Conservation (phyloP, 2,888 invertebrate genomes). For the Cephus nigrinus region DNA sequence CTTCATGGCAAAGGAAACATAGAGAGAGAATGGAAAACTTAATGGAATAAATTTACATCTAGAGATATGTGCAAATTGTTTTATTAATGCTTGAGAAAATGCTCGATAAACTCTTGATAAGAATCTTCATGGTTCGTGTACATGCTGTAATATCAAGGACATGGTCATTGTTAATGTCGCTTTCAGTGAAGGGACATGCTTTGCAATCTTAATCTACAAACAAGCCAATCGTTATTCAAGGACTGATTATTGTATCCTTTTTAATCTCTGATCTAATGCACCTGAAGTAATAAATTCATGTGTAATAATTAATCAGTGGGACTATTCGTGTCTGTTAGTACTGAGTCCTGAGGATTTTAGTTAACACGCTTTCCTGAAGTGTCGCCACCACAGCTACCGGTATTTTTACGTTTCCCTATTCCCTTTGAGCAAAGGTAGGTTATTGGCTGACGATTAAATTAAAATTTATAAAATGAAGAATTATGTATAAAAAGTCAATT, state of each 20-base stretch:
- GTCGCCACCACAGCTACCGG: neutral
- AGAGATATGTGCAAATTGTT: neutral
- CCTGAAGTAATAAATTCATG: neutral
- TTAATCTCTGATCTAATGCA: neutral
- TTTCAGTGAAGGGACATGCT: neutral
- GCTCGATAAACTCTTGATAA: neutral
- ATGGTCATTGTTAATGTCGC: neutral
- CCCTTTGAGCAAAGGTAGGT: neutral
- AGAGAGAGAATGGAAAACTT: neutral
- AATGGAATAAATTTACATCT: neutral
- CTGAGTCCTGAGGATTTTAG: neutral
- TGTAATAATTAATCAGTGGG: neutral
- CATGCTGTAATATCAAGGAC: neutral
- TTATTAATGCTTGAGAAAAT: neutral
- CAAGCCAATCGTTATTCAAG: neutral
- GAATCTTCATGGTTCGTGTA: neutral
- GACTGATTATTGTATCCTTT: neutral
- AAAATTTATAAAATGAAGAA: neutral
- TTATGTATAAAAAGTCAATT: neutral
- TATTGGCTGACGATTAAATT: neutral
- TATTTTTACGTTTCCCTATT: neutral
- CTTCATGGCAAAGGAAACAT: neutral
- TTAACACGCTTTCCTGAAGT: neutral
- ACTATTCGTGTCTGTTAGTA: neutral
- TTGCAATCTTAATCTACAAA: neutral